Percentiles rank a stretch among this genome's conserved stretches.
These are phyloP conservation scores for Drosophila hydei DNA, from an alignment of 1,140 invertebrate genomes.

Conservation along the genomic window DNA sequence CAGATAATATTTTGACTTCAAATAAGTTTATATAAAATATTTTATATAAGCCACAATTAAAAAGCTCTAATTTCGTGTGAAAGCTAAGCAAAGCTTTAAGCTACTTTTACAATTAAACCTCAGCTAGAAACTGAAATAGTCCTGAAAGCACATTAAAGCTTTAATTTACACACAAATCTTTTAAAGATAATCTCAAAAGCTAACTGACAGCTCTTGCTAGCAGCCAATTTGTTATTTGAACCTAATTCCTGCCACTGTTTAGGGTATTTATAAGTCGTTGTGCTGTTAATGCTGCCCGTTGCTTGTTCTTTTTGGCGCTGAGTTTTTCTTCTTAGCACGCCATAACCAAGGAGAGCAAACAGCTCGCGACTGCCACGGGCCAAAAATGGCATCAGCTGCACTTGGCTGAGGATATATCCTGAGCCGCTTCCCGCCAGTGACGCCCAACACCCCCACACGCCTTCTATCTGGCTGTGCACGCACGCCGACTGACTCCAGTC, in stretches of 20 bases:
- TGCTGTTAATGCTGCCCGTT: conserved; percentile 7
- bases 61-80: no score
- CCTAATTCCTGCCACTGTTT: not conserved
- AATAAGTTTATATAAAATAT: no score
- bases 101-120: no score
- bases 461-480: conserved; percentile 46
- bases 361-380: conserved; percentile 75
- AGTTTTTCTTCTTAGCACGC: conserved; percentile 38
- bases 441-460: not conserved
- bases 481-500: conserved; percentile 48
- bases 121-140: no score
- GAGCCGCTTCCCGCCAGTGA: conserved; percentile 29
- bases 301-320: conserved; percentile 45
- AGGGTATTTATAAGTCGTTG: conserved; percentile 40
- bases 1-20: no score
- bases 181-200: no score
- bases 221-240: no score
- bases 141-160: not conserved
- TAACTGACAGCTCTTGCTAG: no score
- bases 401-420: conserved; percentile 76
- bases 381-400: conserved; percentile 80
- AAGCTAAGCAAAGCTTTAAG: no score
- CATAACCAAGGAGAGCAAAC: conserved; percentile 66
- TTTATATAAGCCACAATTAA: no score
- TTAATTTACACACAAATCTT: no score